Percentiles rank a stretch among this genome's conserved stretches.
Conservation (phyloP, 1,140 invertebrate genomes). For the Zaprionus ornatus region DNA sequence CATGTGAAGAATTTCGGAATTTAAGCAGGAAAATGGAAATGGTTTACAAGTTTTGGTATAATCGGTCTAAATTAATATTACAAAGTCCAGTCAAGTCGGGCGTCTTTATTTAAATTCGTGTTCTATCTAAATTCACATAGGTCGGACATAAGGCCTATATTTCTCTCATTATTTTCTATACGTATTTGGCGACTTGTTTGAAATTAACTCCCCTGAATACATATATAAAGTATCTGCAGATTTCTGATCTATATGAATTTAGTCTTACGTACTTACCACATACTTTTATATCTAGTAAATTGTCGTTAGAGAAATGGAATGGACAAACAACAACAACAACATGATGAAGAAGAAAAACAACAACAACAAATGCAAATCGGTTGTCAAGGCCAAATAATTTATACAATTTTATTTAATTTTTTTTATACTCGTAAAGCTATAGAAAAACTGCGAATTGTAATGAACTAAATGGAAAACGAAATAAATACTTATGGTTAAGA, state of each 20-base stretch:
- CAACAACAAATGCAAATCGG: slow-evolving; percentile 51
- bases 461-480: slow-evolving; percentile 36
- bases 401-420: slow-evolving; percentile 51
- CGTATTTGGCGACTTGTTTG: slow-evolving; percentile 12
- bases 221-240: slow-evolving; percentile 6
- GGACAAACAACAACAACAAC: background rate
- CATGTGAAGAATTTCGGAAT: slow-evolving; percentile 5
- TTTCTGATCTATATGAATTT: slow-evolving; percentile 47
- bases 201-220: background rate
- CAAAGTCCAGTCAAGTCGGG: slow-evolving; percentile 22
- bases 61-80: slow-evolving; percentile 1
- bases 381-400: slow-evolving; percentile 57
- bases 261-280: slow-evolving; percentile 35
- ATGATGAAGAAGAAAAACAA: background rate
- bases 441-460: slow-evolving; percentile 39
- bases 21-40: background rate
- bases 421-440: slow-evolving; percentile 49
- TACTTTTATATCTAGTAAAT: slow-evolving; percentile 48
- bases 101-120: slow-evolving; percentile 39
- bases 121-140: slow-evolving; percentile 32
- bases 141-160: slow-evolving; percentile 4
- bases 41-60: background rate
- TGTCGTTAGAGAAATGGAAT: slow-evolving; percentile 46
- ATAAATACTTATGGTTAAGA: slow-evolving; percentile 37
- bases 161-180: background rate